These are phyloP conservation scores for Plestiodon gilberti DNA, from an alignment of 2,113 vertebrate species.

Conservation along the genomic window DNA sequence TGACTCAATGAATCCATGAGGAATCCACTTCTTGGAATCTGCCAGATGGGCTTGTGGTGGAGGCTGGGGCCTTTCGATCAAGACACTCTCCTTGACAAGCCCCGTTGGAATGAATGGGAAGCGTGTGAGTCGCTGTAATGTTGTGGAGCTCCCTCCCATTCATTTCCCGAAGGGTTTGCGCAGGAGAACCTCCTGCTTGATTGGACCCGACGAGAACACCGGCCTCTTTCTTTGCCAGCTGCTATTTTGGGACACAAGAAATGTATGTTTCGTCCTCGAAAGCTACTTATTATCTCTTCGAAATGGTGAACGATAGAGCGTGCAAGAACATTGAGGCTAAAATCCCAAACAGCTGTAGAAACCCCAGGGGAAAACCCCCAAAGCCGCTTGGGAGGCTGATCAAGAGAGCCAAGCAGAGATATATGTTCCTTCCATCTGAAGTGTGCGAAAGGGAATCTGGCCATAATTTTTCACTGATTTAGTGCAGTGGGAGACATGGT, in stretches of 20 bases:
- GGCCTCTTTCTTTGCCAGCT: background rate
- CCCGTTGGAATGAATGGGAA: background rate
- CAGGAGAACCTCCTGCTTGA: background rate
- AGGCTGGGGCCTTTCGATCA: background rate
- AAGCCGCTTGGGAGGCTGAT: background rate
- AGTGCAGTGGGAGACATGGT: background rate
- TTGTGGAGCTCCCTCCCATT: background rate
- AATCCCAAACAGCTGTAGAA: background rate
- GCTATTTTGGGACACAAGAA: conserved; percentile 29
- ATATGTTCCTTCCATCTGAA: background rate
- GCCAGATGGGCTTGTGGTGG: background rate
- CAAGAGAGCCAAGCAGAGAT: background rate
- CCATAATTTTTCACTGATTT: background rate
- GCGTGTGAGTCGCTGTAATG: background rate
- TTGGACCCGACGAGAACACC: background rate
- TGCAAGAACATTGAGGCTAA: accelerated
- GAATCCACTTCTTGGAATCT: conserved; percentile 17
- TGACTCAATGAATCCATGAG: conserved; percentile 30
- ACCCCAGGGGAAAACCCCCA: background rate
- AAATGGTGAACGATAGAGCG: background rate
- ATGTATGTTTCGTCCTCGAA: conserved; percentile 11
- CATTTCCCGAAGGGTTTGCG: background rate
- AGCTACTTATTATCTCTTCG: conserved; percentile 32
- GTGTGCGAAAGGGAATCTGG: background rate
- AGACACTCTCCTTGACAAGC: background rate